Evolutionary conservation across 2,888 invertebrate species (phyloP), one percentile per base, ranked within the genome.

Genomic region (Lasioglossum lativentre): DNA sequence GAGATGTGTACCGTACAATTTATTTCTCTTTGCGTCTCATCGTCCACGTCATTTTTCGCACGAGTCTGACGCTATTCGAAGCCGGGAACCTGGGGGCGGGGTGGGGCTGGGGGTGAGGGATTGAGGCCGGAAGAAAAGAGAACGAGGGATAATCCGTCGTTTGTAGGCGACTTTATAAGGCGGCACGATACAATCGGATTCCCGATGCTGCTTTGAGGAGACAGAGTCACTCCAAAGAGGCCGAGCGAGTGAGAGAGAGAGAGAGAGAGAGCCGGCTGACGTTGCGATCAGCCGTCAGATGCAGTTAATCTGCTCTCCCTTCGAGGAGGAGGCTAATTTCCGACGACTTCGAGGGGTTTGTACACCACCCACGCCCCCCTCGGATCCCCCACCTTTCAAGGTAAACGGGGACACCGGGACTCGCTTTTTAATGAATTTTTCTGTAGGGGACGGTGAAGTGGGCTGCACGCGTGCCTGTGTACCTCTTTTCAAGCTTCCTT

Each of bases 91-190:
- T 34, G 52, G 40, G 5, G 12, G n/a, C n/a, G n/a, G n/a, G n/a
- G n/a, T n/a, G n/a, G n/a, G n/a, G n/a, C n/a, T n/a, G n/a, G n/a
- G 52, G 52, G 30, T 45, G 42, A 72, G 0, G 72, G 34, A 23
- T 23, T 52, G 71, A 16, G n/a, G 34, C 8, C 5, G 38, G 12
- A n/a, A 4, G 30, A 45, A 59, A 12, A 38, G 23, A n/a, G 72
- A 23, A 71, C 27, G 70, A 23, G 12, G 63, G 79, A 84, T 85
- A 75, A 85, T 86, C 85, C 77, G 75, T 56, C 77, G 77, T 85
- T 84, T 80, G 52, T 74, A 70, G 59, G 34, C 76, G 56, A 82
- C 66, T 85, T 75, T 47, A 68, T 30, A 73, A 78, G 47, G 71
- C 85, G 59, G 68, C 40, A 52, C 47, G 72, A 45, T 79, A 70